Evolutionary conservation across 2,113 vertebrate species (phyloP), one percentile per base, ranked within the genome.

Genomic region (Cygnus atratus): DNA sequence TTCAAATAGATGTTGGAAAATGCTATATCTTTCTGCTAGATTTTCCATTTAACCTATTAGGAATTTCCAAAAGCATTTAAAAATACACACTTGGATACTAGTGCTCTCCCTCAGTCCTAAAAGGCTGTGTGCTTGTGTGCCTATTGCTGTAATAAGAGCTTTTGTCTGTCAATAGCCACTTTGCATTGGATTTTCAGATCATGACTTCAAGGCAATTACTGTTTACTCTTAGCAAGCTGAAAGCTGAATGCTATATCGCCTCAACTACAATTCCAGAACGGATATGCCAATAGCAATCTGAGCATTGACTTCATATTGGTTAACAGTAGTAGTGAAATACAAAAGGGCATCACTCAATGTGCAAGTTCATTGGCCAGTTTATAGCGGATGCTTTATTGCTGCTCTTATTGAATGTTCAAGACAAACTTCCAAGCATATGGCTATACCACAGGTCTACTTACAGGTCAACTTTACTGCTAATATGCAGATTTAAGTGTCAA

Each of bases 151-250:
- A 74, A 21, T 72, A 82, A 66, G 70, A 87, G 66, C 15, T 89
- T 88, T 85, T 29, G n/a, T 31, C 39, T 68, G 13, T 96, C 92
- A 70, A 85, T 94, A 95, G 58, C 73, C 91, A 85, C 66, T 95
- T 89, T 93, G 59, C 62, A 89, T 0, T 73, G 77, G 81, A 89
- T 87, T 89, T 94, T 89, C 77, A 70, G 66, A 92, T 84, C 71
- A 73, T 71, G 77, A 93, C 63, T 93, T 84, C 82, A 44, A 89
- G 29, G 84, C 41, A 94, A 89, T 95, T 96, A 89, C 70, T 79
- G 17, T 70, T 57, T 72, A 37, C 61, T 73, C 31, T 44, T 41
- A 91, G 77, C 24, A 84, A 91, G 48, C 3, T 82, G 57, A 58
- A 93, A 92, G 50, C 41, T 83, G 87, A 89, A 79, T 80, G 37